Base-by-base conservation (phyloP, 2,113 vertebrate genomes). In the Egretta garzetta region DNA sequence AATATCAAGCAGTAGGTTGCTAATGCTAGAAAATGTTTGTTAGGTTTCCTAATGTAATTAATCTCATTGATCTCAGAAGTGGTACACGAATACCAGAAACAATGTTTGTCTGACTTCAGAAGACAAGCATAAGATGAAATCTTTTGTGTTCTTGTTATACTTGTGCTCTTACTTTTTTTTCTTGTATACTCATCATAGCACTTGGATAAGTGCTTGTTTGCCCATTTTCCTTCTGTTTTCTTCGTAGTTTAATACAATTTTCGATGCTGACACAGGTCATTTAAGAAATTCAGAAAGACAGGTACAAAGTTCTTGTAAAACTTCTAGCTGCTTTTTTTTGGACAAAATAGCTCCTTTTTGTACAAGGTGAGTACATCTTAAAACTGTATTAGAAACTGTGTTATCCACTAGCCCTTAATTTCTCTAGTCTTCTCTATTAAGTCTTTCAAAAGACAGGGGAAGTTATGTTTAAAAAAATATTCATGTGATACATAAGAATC, bases 101-200 rank as follows among this genome's bases (percentile, higher is more conserved):
- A 71, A 16, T 37, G 24, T 58, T 73, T 5, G 6, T 79, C 28
- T 95, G 81, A 33, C 26, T 59, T 71, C 50, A 75, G 52, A 75
- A 89, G 35, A 50, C 14, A 32, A 76, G 13, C 28, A 12, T 37
- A 60, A 82, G 50, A 49, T n/a, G 16, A 75, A 76, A 79, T 63
- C 9, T 80, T 86, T 67, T 12, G 30, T 30, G 6, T 73, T 92
- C 52, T 73, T 90, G 32, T 64, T 82, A 30, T 27, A 39, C 9
- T 71, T 67, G 12, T 32, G 8, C 18, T 86, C 14, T 32, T 82
- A 28, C 37, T 39, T 56, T 56, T 52, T 73, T 90, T 33, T 56
- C 24, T 82, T 63, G 5, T 56, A 28, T 50, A 23, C 8, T 59
- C 0, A 0, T 67, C n/a, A 26, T 7, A 82, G 52, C 12, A 23